Base-by-base conservation (phyloP, 2,888 invertebrate species). In the Poecilobothrus nobilitatus region DNA sequence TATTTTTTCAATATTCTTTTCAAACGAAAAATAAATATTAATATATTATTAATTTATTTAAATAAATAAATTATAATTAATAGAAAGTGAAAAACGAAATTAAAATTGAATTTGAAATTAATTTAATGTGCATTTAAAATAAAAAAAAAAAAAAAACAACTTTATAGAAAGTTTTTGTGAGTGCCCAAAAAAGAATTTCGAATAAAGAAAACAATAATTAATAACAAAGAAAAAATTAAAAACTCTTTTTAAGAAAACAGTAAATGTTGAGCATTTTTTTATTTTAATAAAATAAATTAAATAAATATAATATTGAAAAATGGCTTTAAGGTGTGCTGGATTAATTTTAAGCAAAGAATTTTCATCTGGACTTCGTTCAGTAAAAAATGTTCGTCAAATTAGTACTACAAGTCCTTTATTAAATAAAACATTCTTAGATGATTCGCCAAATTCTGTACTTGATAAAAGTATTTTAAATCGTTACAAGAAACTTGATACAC, bases 391-490 rank as follows among this genome's bases (percentile, higher is more conserved):
- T 53, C 72, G 74, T 62, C 72, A 71, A 67, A 66, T 75, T 22
- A 74, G 73, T 66, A 74, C 73, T 66, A 74, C 73, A 53, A 67
- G 73, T 27, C 68, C 70, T 41, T 63, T 64, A 5, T 41, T 65
- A 65, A 18, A 69, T n/a, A 66, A 67, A 61, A 69, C 70, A 20
- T 69, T 74, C 71, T 69, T 81, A 41, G 73, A 69, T 66, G 74
- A 91, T 76, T 92, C 92, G 69, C 92, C 92, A n/a, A 93, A 92
- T 79, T 90, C 91, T 73, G 88, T 87, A 69, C 81, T 92, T 71
- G 89, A 92, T 75, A 93, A 93, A 81, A 85, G 86, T 21, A 84
- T 92, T 61, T 80, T 91, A 70, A 84, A 84, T 71, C 85, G 88
- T 66, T 95, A 91, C 81, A 84, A 90, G 78, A 86, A 88, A 73